These are phyloP conservation scores for Apeltes quadracus DNA, from an alignment of 2,113 vertebrate species.

Conservation along the genomic window DNA sequence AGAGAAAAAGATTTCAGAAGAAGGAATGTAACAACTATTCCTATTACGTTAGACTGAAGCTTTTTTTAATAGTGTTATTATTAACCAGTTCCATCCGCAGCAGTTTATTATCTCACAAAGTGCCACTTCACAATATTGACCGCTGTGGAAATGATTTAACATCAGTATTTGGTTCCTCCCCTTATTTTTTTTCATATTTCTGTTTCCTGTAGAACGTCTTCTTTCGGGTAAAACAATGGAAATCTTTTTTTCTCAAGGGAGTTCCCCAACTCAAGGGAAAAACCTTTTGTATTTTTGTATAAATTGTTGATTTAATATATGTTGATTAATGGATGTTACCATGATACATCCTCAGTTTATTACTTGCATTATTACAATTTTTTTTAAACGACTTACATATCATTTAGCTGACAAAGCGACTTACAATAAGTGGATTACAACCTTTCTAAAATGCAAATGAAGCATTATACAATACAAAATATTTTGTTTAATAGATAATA, in stretches of 20 bases:
- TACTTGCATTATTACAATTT: neutral
- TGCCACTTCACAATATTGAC: neutral
- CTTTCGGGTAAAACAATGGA: neutral
- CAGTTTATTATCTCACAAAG: neutral
- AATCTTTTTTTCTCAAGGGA: neutral
- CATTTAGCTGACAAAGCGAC: no score
- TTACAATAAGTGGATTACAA: no score
- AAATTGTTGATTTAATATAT: neutral
- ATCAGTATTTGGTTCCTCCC: neutral
- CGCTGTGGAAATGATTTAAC: neutral
- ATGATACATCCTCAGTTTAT: neutral
- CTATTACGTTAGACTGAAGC: neutral
- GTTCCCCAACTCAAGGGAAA: neutral
- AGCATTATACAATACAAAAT: no score
- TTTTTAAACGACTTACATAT: no score
- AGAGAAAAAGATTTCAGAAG: neutral
- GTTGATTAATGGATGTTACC: no score
- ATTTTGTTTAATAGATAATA: no score
- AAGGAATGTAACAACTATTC: neutral
- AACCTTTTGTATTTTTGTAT: neutral
- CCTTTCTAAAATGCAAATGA: no score
- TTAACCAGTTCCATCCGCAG: no score
- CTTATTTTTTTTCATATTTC: neutral
- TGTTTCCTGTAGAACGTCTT: neutral
- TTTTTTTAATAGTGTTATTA: neutral